A percentile compares a stretch with the other conserved stretches of the same genome.
Conservation (phyloP, 1,140 invertebrate species). For the Apolygus lucorum region DNA sequence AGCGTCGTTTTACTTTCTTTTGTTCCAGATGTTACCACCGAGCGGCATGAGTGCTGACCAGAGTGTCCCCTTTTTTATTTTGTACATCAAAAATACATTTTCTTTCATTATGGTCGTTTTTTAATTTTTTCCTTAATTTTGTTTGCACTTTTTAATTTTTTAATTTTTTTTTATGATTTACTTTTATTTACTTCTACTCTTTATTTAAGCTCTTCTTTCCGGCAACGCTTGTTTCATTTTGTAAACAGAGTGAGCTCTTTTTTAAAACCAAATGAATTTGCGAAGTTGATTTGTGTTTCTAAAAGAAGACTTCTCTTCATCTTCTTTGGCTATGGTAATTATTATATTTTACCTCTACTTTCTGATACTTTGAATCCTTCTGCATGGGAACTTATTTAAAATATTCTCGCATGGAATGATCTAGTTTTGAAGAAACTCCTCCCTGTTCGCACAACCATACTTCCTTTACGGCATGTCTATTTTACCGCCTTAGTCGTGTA, state of each 20-base stretch:
- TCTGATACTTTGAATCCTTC: not conserved
- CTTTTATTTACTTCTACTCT: not conserved
- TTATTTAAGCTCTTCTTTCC: not conserved
- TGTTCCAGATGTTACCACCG: too few relatives aligned
- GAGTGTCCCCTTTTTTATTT: too few relatives aligned
- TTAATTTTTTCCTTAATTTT: not conserved
- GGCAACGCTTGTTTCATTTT: not conserved
- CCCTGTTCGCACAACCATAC: not conserved
- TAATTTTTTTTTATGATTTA: not conserved
- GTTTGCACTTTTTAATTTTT: not conserved
- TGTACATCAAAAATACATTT: conserved; percentile 4
- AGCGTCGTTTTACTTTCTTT: too few relatives aligned
- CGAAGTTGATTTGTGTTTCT: not conserved
- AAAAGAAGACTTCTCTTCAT: not conserved
- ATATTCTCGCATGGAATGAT: not conserved
- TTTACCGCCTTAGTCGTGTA: too few relatives aligned
- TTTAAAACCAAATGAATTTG: not conserved
- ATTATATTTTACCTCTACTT: conserved; percentile 3
- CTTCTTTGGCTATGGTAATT: conserved; percentile 23
- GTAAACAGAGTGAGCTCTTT: not conserved
- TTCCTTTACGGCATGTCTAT: too few relatives aligned
- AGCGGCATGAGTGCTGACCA: too few relatives aligned
- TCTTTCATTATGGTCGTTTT: conserved; percentile 1
- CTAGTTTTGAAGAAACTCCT: not conserved
- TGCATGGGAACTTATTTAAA: not conserved